Evolutionary conservation across 2,797 vertebrate species (phyloP), one percentile per base, ranked within the genome.

Genomic region (Mormyrops boulengeri): DNA sequence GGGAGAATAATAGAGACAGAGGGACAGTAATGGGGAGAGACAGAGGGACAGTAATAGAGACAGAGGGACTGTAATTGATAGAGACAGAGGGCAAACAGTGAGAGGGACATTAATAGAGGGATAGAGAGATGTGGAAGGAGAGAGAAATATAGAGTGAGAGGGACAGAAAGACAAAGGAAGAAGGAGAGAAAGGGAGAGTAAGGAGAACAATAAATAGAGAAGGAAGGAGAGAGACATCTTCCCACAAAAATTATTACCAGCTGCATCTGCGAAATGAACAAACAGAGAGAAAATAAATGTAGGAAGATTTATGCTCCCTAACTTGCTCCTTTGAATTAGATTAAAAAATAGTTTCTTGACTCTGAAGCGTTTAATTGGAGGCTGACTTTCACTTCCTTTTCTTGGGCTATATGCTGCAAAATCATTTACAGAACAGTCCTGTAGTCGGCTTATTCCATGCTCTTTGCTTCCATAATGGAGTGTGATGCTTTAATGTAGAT

Each of bases 401-500:
- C 60, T 12, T 11, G 9, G 26, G 60, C 26, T 5, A 3, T 89
- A n/a, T 34, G 60, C 30, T 87, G 94, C 93, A 93, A 95, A 93
- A 94, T 96, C 94, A 95, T 95, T 96, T 95, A 95, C 95, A 95
- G 95, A 96, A 95, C 94, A 95, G 95, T 93, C 93, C 94, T 91
- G 93, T 93, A 91, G 93, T 95, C 95, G 93, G 95, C 93, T 96
- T 94, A 95, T 94, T 95, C 95, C 92, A 30, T 95, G 95, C 95
- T 95, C 95, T 94, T 95, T 96, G 96, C 94, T 94, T 94, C 94
- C 95, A 95, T 95, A 96, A 96, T 95, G 95, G 95, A 91, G 94
- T 95, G 95, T 94, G 94, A 95, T 95, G 94, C 95, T 95, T 95
- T 95, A 96, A 95, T 96, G 96, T 96, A 95, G 95, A 96, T 95